These are phyloP conservation scores for Pelodytes ibericus DNA, from an alignment of 2,797 vertebrate species.

Conservation along the genomic window DNA sequence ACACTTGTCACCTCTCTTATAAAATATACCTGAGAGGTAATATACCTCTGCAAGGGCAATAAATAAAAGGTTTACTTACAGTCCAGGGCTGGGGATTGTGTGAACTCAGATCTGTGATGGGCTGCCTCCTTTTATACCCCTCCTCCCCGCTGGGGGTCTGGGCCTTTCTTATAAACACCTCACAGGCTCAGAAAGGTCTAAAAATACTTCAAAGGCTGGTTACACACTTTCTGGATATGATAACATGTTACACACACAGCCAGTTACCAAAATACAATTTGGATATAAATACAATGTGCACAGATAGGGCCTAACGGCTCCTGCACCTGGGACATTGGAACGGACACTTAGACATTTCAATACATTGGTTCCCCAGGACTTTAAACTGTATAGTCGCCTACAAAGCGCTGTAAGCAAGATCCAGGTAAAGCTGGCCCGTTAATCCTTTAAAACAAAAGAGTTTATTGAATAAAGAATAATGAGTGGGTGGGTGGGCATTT, in stretches of 20 bases:
- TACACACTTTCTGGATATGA: slow-evolving; percentile 25
- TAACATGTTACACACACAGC: background rate
- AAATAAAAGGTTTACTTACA: slow-evolving; percentile 23
- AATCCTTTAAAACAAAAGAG: no score
- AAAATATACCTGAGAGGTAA: background rate
- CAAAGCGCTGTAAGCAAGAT: no score
- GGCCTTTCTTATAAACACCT: slow-evolving; percentile 59
- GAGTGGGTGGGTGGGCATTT: no score
- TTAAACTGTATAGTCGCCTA: no score
- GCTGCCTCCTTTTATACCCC: slow-evolving; percentile 15
- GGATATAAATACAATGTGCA: slow-evolving; percentile 15
- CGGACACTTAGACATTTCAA: no score
- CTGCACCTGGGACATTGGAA: background rate
- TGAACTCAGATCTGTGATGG: background rate
- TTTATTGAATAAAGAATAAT: no score
- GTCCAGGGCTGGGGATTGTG: background rate
- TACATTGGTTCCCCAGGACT: no score
- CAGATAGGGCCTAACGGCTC: background rate
- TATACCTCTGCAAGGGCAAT: no score
- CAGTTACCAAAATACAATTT: slow-evolving; percentile 9
- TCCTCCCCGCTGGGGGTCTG: slow-evolving; percentile 55
- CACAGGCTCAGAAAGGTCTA: slow-evolving; percentile 73
- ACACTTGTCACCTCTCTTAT: no score
- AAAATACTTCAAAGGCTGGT: slow-evolving; percentile 76
- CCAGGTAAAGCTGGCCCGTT: no score